phyloP scores from a whole-genome alignment of 2,888 invertebrate species.

The Eupelmus urozonus region DNA sequence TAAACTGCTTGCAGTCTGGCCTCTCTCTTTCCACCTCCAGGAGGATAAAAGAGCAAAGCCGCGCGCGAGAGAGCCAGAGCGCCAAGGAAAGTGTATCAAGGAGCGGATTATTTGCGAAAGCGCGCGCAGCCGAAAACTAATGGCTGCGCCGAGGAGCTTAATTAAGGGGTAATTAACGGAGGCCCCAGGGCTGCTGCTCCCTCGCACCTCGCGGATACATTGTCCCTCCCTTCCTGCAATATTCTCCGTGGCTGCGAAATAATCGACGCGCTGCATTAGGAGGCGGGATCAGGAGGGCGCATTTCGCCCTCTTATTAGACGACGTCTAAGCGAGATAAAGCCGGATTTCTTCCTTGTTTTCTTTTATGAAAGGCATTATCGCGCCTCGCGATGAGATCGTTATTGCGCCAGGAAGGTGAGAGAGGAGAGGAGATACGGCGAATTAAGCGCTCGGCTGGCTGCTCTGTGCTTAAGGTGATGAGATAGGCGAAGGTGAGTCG shows the following conservation, averaged over 20 bases:
- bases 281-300: constrained; percentile 18
- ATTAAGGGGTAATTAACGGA: constrained; percentile 52
- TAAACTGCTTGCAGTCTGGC: not conserved
- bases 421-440: not conserved
- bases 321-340: not conserved
- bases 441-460: constrained; percentile 5
- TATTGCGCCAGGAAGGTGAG: not conserved
- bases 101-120: constrained; percentile 32
- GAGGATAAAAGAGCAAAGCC: not conserved
- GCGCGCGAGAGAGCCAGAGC: too few relatives aligned
- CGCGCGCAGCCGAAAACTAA: constrained; percentile 39
- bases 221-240: constrained; percentile 21
- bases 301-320: constrained; percentile 7
- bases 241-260: constrained; percentile 24
- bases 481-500: not conserved
- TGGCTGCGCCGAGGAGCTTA: constrained; percentile 42
- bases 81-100: constrained; percentile 19
- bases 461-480: not conserved
- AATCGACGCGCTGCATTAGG: constrained; percentile 33
- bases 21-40: not conserved
- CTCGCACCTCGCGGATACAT: constrained; percentile 22
- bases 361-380: constrained; percentile 39
- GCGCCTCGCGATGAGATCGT: constrained; percentile 14
- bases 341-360: constrained; percentile 21
- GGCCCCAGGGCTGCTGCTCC: not conserved